These are phyloP conservation scores for Oeneis ivallda DNA, from an alignment of 2,888 invertebrate genomes.

Conservation along the genomic window DNA sequence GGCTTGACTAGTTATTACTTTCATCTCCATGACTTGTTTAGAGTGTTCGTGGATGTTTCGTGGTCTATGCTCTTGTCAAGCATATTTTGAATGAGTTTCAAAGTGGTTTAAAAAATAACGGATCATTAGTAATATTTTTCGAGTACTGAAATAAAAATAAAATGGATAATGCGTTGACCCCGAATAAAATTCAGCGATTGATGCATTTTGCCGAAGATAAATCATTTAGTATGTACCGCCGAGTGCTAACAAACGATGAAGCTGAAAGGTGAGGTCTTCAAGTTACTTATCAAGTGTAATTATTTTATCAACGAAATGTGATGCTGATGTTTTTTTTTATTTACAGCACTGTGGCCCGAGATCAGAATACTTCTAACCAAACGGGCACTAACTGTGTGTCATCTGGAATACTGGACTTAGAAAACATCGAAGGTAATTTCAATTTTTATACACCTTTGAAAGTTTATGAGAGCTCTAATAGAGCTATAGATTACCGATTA, in stretches of 20 bases:
- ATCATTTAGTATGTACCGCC: constrained; percentile 55
- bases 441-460: background rate
- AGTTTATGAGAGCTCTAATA: background rate
- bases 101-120: no score
- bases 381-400: constrained; percentile 55
- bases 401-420: constrained; percentile 71
- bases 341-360: constrained; percentile 36
- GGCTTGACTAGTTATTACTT: no score
- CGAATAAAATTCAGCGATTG: constrained; percentile 68
- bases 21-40: no score
- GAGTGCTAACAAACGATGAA: constrained; percentile 51
- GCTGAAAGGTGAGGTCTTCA: constrained; percentile 47
- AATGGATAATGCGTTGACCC: constrained; percentile 72
- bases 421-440: constrained; percentile 63
- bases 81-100: no score
- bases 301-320: no score
- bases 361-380: constrained; percentile 44
- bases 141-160: background rate
- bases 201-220: constrained; percentile 70
- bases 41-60: no score
- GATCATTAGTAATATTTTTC: constrained; percentile 1
- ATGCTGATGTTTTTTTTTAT: background rate
- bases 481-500: no score
- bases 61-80: no score
- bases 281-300: no score